Base-by-base conservation (phyloP, 2,888 invertebrate species). In the Platycheirus albimanus region DNA sequence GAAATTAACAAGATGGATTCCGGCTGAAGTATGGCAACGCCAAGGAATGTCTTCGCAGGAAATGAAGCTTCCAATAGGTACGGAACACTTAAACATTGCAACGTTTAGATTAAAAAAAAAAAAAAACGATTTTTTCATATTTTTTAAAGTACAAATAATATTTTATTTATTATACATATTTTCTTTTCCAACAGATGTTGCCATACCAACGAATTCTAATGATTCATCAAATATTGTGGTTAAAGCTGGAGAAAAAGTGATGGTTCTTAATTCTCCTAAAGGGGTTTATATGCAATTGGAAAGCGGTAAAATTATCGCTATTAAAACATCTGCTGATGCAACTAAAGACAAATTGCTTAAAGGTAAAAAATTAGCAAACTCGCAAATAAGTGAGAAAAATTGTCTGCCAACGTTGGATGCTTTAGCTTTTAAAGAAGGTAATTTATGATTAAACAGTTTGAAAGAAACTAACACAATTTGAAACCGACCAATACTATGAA, bases 21-120 rank as follows among this genome's bases (percentile, higher is more conserved):
- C 96, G 4, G 96, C 96, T 3, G 96, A 96, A 91, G 96, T 96
- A 70, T 96, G 96, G 96, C 96, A 96, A 87, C 92, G 96, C 45
- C 98, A 98, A 91, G 98, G 98, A 81, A 98, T 98, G 95, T 96
- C 96, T 17, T 97, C 97, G 19, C 97, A 97, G 91, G 98, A 98
- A 92, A 97, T 98, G 95, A 97, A 97, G 6, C 92, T 98, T 84
- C 98, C 98, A 3, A 92, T 96, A 70, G 95, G 95, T 95, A 88
- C 88, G 88, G n/a, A n/a, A n/a, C n/a, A n/a, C n/a, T n/a, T n/a
- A n/a, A n/a, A n/a, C n/a, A n/a, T n/a, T n/a, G n/a, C n/a, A n/a
- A n/a, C n/a, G n/a, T n/a, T n/a, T n/a, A n/a, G n/a, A n/a, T n/a
- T n/a, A n/a, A n/a, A n/a, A n/a, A n/a, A n/a, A n/a, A n/a, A n/a